Base-by-base conservation (phyloP, 2,888 invertebrate genomes). In the Trissolcus japonicus region DNA sequence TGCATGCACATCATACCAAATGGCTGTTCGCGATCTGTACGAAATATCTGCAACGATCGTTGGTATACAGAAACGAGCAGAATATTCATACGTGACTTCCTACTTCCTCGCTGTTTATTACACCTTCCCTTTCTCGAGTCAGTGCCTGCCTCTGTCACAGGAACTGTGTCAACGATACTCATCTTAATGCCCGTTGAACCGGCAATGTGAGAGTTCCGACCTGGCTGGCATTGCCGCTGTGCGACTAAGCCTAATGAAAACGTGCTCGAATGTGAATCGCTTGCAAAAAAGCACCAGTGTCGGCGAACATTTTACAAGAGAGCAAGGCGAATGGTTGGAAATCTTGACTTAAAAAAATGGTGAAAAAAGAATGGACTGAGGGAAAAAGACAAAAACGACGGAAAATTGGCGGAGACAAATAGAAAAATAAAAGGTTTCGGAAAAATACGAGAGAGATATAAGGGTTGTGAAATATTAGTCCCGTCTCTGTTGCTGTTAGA, bases 101-200 rank as follows among this genome's bases (percentile, higher is more conserved):
- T 57, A 55, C 60, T 40, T 65, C 51, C 66, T 55, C 55, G 35
- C 62, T 72, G 72, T 75, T 77, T 79, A 79, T 79, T 77, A 50
- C 74, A 60, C 62, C 67, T 67, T 72, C 46, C 56, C 63, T 56
- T 65, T 59, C 57, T 62, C 55, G 57, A 66, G 69, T 66, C 66
- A 57, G 57, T 51, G 65, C 25, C 66, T 60, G 63, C 56, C 51
- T 69, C 61, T 65, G 71, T 56, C 68, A 55, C 68, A 53, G 50
- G 82, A 86, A 86, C 83, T 83, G 81, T 86, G 85, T 85, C 86
- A 84, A 85, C 83, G 85, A 85, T 86, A 85, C 85, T 86, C 84
- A 82, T 84, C 85, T 85, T 84, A 85, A 86, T 84, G 83, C 82
- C 80, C 78, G 82, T 82, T 82, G 80, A 82, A 82, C 83, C 81